These are phyloP conservation scores for Chionis minor DNA, from an alignment of 2,113 vertebrate species.

Conservation along the genomic window DNA sequence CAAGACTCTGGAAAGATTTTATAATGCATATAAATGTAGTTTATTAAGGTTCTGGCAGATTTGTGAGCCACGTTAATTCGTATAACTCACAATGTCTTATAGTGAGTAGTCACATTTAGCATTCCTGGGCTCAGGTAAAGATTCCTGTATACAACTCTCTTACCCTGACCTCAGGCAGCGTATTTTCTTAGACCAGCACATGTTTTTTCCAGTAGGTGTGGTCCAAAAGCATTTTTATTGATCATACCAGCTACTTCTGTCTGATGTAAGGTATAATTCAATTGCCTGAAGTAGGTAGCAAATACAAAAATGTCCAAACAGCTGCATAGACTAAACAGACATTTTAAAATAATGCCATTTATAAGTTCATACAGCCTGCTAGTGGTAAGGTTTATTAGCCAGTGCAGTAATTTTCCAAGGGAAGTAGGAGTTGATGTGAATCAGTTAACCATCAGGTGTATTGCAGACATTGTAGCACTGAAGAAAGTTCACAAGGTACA, in stretches of 20 bases:
- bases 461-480: not conserved
- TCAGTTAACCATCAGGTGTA: not conserved
- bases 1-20: not conserved
- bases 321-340: not conserved
- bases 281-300: not conserved
- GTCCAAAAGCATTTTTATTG: not conserved
- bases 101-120: not conserved
- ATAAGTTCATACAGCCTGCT: not conserved
- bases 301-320: not conserved
- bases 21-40: not conserved
- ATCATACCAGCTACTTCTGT: not conserved
- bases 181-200: not conserved
- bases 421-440: not conserved
- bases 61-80: not conserved
- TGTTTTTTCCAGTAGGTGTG: not conserved
- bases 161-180: not conserved
- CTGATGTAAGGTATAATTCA: not conserved
- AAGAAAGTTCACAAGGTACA: not conserved
- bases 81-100: not conserved
- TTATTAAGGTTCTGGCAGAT: not conserved
- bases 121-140: not conserved
- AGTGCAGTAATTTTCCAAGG: not conserved
- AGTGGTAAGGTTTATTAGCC: not conserved
- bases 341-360: not conserved
- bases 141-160: not conserved